Percentiles rank a stretch among this genome's conserved stretches.
These are phyloP conservation scores for Nephila pilipes DNA, from an alignment of 1,140 invertebrate genomes.

Conservation along the genomic window DNA sequence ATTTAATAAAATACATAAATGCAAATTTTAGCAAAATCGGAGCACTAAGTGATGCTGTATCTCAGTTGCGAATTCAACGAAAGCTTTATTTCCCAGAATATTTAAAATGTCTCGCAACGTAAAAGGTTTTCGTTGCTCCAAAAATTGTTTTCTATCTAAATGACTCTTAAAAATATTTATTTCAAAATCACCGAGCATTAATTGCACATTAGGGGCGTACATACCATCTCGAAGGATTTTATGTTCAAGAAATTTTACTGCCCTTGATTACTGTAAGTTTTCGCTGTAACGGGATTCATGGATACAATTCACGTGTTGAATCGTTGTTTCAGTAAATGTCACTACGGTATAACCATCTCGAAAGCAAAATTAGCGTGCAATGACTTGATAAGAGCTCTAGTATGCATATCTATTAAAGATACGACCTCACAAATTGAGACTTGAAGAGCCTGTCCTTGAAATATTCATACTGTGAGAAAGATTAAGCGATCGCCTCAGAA, in stretches of 20 bases:
- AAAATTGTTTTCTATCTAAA: not conserved
- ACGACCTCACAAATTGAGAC: not conserved
- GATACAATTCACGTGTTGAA: slow-evolving; percentile 5
- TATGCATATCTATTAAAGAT: not conserved
- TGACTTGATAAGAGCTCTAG: not conserved
- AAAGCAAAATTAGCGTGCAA: not conserved
- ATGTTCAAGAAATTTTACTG: not conserved
- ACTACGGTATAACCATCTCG: not conserved
- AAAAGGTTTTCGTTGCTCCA: not conserved
- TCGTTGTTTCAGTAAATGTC: not conserved
- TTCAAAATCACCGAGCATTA: not conserved
- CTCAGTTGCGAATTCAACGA: too few relatives aligned
- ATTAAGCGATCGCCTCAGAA: not conserved
- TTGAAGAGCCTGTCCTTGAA: not conserved
- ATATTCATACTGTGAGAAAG: not conserved
- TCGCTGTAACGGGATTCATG: not conserved
- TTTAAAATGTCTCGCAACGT: too few relatives aligned
- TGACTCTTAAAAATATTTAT: not conserved
- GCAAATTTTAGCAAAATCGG: too few relatives aligned
- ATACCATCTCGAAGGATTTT: not conserved
- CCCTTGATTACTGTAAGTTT: not conserved
- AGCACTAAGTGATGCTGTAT: too few relatives aligned
- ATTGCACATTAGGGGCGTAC: not conserved
- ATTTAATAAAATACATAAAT: too few relatives aligned
- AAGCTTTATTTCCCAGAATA: too few relatives aligned